Conservation (phyloP, 1,140 invertebrate genomes). For the Drosophila guanche region DNA sequence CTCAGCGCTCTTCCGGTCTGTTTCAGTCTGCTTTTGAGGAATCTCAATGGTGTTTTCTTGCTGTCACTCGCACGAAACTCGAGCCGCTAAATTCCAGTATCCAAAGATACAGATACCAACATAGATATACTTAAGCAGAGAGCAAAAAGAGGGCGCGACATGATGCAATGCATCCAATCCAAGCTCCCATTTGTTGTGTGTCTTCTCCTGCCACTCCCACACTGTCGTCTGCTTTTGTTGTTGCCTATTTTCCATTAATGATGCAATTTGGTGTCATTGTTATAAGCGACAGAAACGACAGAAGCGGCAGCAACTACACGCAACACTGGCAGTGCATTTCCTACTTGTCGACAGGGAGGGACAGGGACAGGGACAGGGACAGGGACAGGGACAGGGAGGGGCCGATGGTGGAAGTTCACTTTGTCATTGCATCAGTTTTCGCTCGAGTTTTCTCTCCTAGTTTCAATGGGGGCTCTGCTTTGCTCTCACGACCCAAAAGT, state of each 20-base stretch:
- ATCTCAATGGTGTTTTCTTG: conserved; percentile 11
- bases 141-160: conserved; percentile 21
- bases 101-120: conserved; percentile 9
- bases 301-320: conserved; percentile 3
- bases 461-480: conserved; percentile 32
- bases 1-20: too few species aligned
- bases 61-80: conserved; percentile 25
- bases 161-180: conserved; percentile 34
- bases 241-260: conserved; percentile 66
- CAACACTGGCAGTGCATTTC: conserved; percentile 57
- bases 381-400: too few species aligned
- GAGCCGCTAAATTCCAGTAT: conserved; percentile 28
- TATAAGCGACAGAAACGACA: conserved; percentile 38
- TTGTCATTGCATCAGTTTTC: conserved; percentile 38
- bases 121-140: conserved; percentile 10
- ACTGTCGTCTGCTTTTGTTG: conserved; percentile 5
- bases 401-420: conserved; percentile 12
- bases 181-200: neutral
- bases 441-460: conserved; percentile 11
- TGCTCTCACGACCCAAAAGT: conserved; percentile 5
- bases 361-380: neutral
- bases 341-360: conserved; percentile 41
- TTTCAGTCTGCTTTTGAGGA: too few species aligned
- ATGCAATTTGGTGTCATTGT: conserved; percentile 71
- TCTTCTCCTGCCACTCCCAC: neutral